Evolutionary conservation across 1,140 invertebrate genomes (phyloP).

Genomic region (Aethina tumida): DNA sequence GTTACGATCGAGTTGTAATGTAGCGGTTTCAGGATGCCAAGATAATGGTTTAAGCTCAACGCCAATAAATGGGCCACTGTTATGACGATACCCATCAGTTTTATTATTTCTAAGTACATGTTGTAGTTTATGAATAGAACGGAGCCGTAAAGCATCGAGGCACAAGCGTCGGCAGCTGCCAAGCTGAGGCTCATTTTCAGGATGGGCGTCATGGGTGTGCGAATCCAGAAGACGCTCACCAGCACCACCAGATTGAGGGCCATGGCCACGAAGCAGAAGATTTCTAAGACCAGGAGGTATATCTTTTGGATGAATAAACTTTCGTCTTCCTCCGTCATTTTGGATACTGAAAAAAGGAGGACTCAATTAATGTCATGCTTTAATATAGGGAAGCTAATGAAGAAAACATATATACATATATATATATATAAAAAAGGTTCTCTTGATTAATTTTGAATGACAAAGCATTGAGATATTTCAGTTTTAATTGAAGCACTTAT

Average conservation of each 20-base stretch:
- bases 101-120: constrained; percentile 39
- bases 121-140: constrained; percentile 45
- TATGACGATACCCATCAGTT: constrained; percentile 46
- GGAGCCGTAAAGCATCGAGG: constrained; percentile 40
- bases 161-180: constrained; percentile 47
- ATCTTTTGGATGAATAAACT: too few relatives aligned
- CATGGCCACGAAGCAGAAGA: constrained; percentile 36
- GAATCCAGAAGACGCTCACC: constrained; percentile 42
- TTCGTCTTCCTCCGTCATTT: too few relatives aligned
- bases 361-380: too few relatives aligned
- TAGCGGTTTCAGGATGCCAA: constrained; percentile 48
- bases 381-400: too few relatives aligned
- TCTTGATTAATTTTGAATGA: too few relatives aligned
- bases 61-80: constrained; percentile 54
- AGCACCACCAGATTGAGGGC: constrained; percentile 44
- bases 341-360: too few relatives aligned
- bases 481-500: too few relatives aligned
- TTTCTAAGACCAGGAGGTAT: too few relatives aligned
- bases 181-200: constrained; percentile 49
- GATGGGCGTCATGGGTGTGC: constrained; percentile 45
- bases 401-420: too few relatives aligned
- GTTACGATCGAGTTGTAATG: constrained; percentile 51
- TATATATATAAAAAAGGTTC: too few relatives aligned
- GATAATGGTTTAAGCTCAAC: constrained; percentile 58
- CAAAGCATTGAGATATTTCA: too few relatives aligned